Evolutionary conservation across 2,888 invertebrate species (phyloP).

Genomic region (Coleophora deauratella): DNA sequence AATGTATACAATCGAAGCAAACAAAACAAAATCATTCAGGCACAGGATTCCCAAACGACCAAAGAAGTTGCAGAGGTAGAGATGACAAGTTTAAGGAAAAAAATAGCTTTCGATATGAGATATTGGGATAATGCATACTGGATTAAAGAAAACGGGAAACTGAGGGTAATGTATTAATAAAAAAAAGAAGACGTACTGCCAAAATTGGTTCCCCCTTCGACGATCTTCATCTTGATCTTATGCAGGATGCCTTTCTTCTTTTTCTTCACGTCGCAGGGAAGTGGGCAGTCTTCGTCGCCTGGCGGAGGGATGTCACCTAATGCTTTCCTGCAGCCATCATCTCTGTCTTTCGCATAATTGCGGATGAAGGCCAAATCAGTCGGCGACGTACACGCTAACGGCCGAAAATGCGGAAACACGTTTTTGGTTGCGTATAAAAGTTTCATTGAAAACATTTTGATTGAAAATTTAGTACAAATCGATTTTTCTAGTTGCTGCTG

Average conservation of each 20-base stretch:
- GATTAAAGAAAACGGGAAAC: no score
- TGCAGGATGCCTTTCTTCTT: constrained; percentile 48
- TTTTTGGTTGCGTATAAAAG: constrained; percentile 24
- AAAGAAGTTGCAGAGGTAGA: no score
- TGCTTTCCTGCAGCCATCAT: constrained; percentile 42
- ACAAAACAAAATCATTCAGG: no score
- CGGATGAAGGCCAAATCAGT: constrained; percentile 15
- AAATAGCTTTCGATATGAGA: no score
- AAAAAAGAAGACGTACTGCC: constrained; percentile 41
- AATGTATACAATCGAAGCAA: no score
- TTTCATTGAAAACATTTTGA: constrained; percentile 16
- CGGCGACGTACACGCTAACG: no score
- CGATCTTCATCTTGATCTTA: constrained; percentile 47
- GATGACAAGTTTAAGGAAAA: no score
- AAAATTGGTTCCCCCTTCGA: constrained; percentile 62
- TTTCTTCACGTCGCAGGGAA: constrained; percentile 32
- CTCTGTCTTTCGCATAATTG: constrained; percentile 30
- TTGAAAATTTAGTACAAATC: background rate
- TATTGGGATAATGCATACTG: no score
- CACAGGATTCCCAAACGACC: no score
- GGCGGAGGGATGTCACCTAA: constrained; percentile 41
- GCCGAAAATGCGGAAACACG: constrained; percentile 11
- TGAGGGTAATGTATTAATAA: no score
- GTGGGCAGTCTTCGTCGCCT: constrained; percentile 36
- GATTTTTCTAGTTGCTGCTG: constrained; percentile 3